Evolutionary conservation across 2,888 invertebrate species (phyloP), one percentile per base, ranked within the genome.

Genomic region (Ariolimax columbianus): DNA sequence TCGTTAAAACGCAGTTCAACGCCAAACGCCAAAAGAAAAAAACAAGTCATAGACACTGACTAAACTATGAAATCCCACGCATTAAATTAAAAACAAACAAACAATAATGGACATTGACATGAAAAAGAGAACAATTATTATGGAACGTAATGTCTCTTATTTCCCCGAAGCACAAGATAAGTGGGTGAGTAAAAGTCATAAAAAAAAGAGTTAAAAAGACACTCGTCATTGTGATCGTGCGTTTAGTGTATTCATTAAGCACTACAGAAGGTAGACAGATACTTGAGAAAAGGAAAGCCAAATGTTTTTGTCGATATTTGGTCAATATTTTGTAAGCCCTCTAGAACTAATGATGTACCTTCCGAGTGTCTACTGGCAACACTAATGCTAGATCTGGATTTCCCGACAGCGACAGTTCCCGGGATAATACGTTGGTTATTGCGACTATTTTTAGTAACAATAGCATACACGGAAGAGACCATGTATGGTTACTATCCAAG

Each of bases 181-280:
- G n/a, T n/a, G n/a, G n/a, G n/a, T n/a, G n/a, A n/a, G n/a, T n/a
- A 72, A 40, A 7, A 72, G 72, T 6, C 40, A 17, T 30, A 30
- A 33, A 66, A 23, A 66, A n/a, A n/a, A n/a, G n/a, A n/a, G n/a
- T n/a, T n/a, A n/a, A n/a, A n/a, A n/a, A 40, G 23, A 26, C 38
- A 19, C n/a, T 33, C 17, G 7, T 30, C 14, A 51, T 23, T 23
- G 51, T 33, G 75, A 75, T 33, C 30, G 36, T 4, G 17, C 30
- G 51, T 43, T 75, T 33, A 51, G 33, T 33, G 75, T 33, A 33
- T 51, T 75, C 75, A 51, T 75, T 75, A 75, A 55, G 23, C 51
- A 43, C 1, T 36, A 6, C 0, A 19, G 36, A 11, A 72, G 26
- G 6, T 19, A 51, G 2, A 17, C 26, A 33, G 14, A 51, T 51